Percentiles rank a stretch among this genome's conserved stretches.
Conservation (phyloP, 2,113 vertebrate species). For the Centropus bengalensis region DNA sequence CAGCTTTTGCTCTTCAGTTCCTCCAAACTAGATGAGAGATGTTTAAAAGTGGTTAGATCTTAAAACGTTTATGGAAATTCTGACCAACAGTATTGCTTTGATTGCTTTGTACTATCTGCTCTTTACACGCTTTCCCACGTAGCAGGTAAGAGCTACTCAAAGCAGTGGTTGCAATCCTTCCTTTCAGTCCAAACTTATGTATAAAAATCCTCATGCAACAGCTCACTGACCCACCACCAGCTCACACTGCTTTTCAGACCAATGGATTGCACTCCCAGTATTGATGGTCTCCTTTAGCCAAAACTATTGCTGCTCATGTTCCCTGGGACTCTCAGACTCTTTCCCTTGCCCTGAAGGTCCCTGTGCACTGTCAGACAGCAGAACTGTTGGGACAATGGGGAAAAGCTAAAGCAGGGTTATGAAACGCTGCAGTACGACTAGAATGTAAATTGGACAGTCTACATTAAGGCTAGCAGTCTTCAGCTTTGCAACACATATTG, state of each 20-base stretch:
- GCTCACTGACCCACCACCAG: neutral
- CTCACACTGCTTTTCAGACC: neutral
- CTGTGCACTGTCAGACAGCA: neutral
- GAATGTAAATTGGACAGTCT: slow-evolving; percentile 45
- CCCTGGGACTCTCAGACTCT: neutral
- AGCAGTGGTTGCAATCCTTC: rapidly evolving
- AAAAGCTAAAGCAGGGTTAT: neutral
- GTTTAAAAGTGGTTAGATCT: neutral
- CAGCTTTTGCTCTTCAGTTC: neutral
- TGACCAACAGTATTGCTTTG: neutral
- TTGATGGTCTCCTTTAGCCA: neutral
- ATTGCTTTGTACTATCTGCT: neutral
- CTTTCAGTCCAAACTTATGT: neutral
- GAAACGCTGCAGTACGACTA: neutral
- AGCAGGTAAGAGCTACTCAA: neutral
- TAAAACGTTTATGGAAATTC: neutral
- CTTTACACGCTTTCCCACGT: neutral
- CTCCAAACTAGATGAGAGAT: neutral
- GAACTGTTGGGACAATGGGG: neutral
- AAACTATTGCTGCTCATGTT: neutral
- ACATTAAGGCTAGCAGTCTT: slow-evolving; percentile 13
- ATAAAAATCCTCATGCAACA: neutral
- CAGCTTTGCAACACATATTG: neutral
- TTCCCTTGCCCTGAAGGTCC: neutral
- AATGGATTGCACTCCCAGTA: rapidly evolving